Base-by-base conservation (phyloP, 2,888 invertebrate genomes). In the Eupithecia centaureata region DNA sequence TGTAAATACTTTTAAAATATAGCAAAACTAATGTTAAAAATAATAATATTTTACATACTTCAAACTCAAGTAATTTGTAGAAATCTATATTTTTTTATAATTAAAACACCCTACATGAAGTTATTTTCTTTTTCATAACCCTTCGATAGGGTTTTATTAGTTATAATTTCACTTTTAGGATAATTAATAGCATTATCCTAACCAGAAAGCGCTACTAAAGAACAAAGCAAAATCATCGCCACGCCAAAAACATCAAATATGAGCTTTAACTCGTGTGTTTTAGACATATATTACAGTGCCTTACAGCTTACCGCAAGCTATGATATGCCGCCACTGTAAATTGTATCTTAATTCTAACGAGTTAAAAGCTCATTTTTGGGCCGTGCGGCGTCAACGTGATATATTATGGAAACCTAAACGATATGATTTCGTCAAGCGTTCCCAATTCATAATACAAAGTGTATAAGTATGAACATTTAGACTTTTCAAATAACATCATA, bases 1-100 rank as follows among this genome's bases (percentile, higher is more conserved):
- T 32, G 52, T 52, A 22, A 27, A 28, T 13, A 54, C 47, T 35
- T n/a, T 32, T 33, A 13, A 60, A 65, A 60, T 52, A 56, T 30
- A 56, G n/a, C 28, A 56, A 5, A 47, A 47, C 5, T 27, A 54
- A 57, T 47, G 10, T 18, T 42, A 18, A 42, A 42, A 18, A 42
- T 0, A 42, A 22, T 22, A 42, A 42, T 42, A 42, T 42, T 42
- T 42, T 42, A 42, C 42, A 22, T 22, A 47, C 47, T 12, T 42
- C 18, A 15, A 42, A 47, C 22, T 12, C 18, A 47, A 47, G 18
- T 47, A 22, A 47, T 22, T 42, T 18, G 22, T 47, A 47, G 10
- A 22, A 22, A 47, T 10, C 10, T 22, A 22, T 47, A 47, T 22
- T 22, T 22, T 47, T 42, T 18, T 18, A 18, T 38, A 7, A 8